phyloP scores from a whole-genome alignment of 2,113 vertebrate species.

The Mellivora capensis region DNA sequence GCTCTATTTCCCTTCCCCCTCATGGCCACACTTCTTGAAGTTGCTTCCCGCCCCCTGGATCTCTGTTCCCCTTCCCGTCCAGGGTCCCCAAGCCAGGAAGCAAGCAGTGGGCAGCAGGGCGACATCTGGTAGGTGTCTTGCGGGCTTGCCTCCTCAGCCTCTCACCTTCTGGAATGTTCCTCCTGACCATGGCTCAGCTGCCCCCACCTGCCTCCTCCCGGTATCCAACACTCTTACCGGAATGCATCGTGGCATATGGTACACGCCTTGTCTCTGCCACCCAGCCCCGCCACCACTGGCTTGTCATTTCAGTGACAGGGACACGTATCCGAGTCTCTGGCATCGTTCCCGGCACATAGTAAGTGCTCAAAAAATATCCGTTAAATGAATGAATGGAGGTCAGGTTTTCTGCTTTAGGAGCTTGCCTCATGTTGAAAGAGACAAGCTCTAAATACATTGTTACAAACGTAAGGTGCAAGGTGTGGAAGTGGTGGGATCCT shows the following conservation, averaged over 20 bases:
- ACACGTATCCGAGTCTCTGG: background rate
- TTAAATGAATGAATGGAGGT: background rate
- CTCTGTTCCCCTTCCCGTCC: background rate
- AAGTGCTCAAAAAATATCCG: background rate
- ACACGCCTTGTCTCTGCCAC: background rate
- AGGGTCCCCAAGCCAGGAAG: background rate
- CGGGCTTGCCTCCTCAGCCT: background rate
- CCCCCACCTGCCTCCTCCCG: accelerated
- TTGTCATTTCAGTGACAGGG: background rate
- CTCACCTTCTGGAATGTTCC: background rate
- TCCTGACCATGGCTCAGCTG: too few relatives aligned
- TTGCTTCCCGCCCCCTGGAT: accelerated
- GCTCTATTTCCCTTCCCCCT: background rate
- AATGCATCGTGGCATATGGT: accelerated
- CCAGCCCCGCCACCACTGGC: background rate
- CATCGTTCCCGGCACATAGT: background rate
- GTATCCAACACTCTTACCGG: background rate
- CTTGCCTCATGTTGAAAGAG: background rate
- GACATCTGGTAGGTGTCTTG: background rate
- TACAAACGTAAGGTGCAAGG: background rate
- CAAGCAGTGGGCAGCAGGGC: background rate
- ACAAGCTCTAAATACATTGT: background rate
- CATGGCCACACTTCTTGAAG: background rate
- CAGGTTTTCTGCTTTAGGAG: background rate
- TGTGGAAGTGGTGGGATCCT: background rate